These are phyloP conservation scores for Otolemur garnettii DNA, from an alignment of 2,113 vertebrate genomes.

Conservation along the genomic window DNA sequence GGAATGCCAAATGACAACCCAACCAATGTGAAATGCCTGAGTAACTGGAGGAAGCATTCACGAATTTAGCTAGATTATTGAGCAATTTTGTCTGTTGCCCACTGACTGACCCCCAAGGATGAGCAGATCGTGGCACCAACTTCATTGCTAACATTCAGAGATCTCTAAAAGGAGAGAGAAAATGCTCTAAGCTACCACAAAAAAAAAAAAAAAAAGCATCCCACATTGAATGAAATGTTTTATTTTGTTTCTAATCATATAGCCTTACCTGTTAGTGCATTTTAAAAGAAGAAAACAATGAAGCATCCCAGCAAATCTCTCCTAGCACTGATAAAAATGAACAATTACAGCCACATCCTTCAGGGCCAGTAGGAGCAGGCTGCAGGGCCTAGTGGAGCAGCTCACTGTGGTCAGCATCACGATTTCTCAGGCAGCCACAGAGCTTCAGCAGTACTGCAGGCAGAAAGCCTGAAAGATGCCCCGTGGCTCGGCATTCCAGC, in stretches of 20 bases:
- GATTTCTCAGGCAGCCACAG: too few relatives aligned
- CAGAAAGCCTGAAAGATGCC: too few relatives aligned
- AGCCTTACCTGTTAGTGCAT: background rate
- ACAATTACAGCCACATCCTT: too few relatives aligned
- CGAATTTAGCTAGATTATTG: background rate
- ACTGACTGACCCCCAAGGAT: background rate
- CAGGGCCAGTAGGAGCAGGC: too few relatives aligned
- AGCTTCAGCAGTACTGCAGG: too few relatives aligned
- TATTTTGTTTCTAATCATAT: background rate
- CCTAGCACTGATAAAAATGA: background rate
- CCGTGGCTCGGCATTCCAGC: too few relatives aligned
- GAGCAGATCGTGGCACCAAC: background rate
- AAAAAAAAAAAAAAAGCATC: background rate
- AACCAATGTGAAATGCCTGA: background rate
- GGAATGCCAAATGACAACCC: conserved; percentile 29
- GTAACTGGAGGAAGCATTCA: background rate
- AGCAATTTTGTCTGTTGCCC: background rate
- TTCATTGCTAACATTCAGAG: background rate
- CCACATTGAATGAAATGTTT: background rate
- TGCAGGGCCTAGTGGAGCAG: too few relatives aligned
- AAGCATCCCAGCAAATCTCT: background rate
- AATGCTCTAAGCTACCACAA: background rate
- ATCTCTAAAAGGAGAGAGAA: background rate
- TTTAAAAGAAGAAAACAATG: background rate
- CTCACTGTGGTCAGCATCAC: too few relatives aligned